Base-by-base conservation (phyloP, 2,888 invertebrate species). In the Lasioglossum figueresi region DNA sequence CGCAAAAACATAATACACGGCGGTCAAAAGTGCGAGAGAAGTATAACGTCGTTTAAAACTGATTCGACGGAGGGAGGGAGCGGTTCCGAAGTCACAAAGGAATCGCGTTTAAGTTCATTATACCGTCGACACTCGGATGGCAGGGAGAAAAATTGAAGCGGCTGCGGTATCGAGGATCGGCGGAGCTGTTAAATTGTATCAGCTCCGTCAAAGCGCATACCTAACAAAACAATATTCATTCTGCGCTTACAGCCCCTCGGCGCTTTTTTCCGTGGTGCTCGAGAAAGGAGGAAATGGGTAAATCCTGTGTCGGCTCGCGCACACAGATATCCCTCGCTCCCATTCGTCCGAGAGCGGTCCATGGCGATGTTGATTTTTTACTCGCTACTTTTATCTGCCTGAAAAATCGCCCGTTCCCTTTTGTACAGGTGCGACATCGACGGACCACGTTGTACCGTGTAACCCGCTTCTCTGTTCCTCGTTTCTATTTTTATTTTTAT, bases 331-430 rank as follows among this genome's bases (percentile, higher is more conserved):
- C 89, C 71, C 80, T 59, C 72, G 56, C 73, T 79, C 76, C 83
- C 80, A 85, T 89, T 87, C 89, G 89, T 87, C 81, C 79, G 31
- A 31, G 34, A 56, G 68, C 74, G 78, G 68, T 74, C 77, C 68
- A 66, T 76, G 48, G 79, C 82, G 76, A 85, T 84, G 90, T 88
- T 89, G 89, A 90, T 90, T 90, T 89, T 90, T 89, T 85, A 90
- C 80, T 88, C 90, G 78, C 43, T 73, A 84, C 84, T 86, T 90
- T 88, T 89, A 88, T 90, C 90, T 84, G 89, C 77, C 82, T 89
- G 89, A 90, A 90, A 89, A 89, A 90, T 90, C 88, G 88, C 79
- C 82, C 85, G 83, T 68, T 80, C 82, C 75, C 88, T 84, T 90
- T 90, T 86, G 83, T 85, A 81, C 80, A 78, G 82, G 82, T 80